Percentiles rank a stretch among this genome's conserved stretches.
These are phyloP conservation scores for Empidonax traillii DNA, from an alignment of 2,113 vertebrate genomes.

Conservation along the genomic window DNA sequence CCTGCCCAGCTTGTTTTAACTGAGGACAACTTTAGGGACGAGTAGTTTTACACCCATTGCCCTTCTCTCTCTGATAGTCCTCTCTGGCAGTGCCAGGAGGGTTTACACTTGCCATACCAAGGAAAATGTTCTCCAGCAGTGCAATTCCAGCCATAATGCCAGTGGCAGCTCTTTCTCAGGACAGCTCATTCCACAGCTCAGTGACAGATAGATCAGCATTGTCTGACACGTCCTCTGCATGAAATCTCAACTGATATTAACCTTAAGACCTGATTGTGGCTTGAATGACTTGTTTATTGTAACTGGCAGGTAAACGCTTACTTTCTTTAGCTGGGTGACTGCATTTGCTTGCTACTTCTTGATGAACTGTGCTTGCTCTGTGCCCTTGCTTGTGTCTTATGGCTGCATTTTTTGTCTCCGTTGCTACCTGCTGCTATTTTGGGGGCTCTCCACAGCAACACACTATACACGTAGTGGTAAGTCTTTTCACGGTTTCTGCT, in stretches of 20 bases:
- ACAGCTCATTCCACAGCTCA: not conserved
- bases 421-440: conserved; percentile 91
- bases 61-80: not conserved
- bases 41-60: not conserved
- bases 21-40: not conserved
- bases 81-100: not conserved
- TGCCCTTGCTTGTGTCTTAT: conserved; percentile 80
- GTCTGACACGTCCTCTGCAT: not conserved
- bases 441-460: conserved; percentile 94
- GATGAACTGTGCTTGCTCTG: conserved; percentile 70
- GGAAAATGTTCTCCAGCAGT: not conserved
- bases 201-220: not conserved
- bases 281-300: not conserved
- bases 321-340: conserved; percentile 53
- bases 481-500: conserved; percentile 80
- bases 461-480: conserved; percentile 99
- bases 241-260: not conserved
- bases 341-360: conserved; percentile 57
- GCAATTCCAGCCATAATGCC: not conserved
- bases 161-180: not conserved
- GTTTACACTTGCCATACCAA: not conserved
- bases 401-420: conserved; percentile 85
- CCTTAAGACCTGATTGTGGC: not conserved
- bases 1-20: not conserved
- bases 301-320: conserved; percentile 25